Conservation (phyloP, 2,888 invertebrate genomes). For the Drymonia ruficornis region DNA sequence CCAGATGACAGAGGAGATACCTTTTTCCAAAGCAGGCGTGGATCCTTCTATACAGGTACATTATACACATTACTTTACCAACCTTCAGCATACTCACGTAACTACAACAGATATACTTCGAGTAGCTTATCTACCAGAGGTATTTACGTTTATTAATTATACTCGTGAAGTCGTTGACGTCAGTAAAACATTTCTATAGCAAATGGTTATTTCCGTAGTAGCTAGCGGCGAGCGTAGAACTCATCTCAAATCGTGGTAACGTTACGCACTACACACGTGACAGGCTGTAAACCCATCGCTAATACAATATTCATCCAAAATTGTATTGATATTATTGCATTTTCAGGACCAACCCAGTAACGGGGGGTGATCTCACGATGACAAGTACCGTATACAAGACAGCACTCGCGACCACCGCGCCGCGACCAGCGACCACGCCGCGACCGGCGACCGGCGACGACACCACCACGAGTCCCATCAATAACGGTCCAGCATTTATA, state of each 20-base stretch:
- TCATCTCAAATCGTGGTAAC: too few species aligned
- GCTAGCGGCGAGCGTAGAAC: too few species aligned
- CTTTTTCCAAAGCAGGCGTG: conserved; percentile 49
- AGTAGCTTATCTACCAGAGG: too few species aligned
- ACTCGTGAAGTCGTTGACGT: too few species aligned
- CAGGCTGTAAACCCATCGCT: too few species aligned
- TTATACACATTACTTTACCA: not conserved
- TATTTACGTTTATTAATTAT: too few species aligned
- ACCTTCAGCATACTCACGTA: too few species aligned
- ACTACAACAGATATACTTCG: too few species aligned
- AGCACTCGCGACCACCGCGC: conserved; percentile 28
- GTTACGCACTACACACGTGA: too few species aligned
- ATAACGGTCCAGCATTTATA: conserved; percentile 39
- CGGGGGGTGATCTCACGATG: conserved; percentile 64
- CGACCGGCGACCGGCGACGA: not conserved
- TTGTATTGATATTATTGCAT: not conserved
- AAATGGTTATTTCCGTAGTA: too few species aligned
- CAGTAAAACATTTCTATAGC: too few species aligned
- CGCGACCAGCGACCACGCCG: conserved; percentile 11
- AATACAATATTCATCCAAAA: too few species aligned
- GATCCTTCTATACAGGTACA: conserved; percentile 70
- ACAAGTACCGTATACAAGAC: conserved; percentile 15
- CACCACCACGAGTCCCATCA: conserved; percentile 26
- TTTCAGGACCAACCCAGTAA: conserved; percentile 75
- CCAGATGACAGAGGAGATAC: conserved; percentile 60